These are phyloP conservation scores for Dromaius novaehollandiae DNA, from an alignment of 2,113 vertebrate genomes.

Conservation along the genomic window DNA sequence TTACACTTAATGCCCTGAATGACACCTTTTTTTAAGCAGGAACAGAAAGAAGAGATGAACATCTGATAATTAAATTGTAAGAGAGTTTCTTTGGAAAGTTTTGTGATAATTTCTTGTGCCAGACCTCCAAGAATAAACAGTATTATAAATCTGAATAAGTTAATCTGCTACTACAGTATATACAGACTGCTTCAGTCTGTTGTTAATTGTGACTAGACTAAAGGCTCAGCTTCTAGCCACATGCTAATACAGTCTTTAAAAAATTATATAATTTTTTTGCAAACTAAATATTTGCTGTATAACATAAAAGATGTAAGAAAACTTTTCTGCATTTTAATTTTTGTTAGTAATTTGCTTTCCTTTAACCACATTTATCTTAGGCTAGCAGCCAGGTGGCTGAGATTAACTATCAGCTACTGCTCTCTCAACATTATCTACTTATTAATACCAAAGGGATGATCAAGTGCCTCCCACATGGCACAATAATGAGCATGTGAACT, in stretches of 20 bases:
- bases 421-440: slow-evolving; percentile 60
- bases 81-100: slow-evolving; percentile 5
- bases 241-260: slow-evolving; percentile 63
- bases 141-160: slow-evolving; percentile 66
- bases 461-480: slow-evolving; percentile 15
- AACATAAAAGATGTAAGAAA: slow-evolving; percentile 57
- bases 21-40: neutral
- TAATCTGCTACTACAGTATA: slow-evolving; percentile 66
- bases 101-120: slow-evolving; percentile 23
- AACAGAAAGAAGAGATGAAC: slow-evolving; percentile 23
- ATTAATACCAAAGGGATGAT: slow-evolving; percentile 45
- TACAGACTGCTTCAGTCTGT: slow-evolving; percentile 50
- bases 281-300: slow-evolving; percentile 72
- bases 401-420: slow-evolving; percentile 40
- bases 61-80: neutral
- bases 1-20: slow-evolving; percentile 39
- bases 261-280: slow-evolving; percentile 58
- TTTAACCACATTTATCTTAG: slow-evolving; percentile 60
- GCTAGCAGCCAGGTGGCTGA: slow-evolving; percentile 53
- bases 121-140: slow-evolving; percentile 66
- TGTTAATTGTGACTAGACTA: slow-evolving; percentile 48
- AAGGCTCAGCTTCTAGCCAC: slow-evolving; percentile 59
- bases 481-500: slow-evolving; percentile 39
- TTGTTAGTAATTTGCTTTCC: slow-evolving; percentile 56
- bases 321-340: slow-evolving; percentile 60